These are phyloP conservation scores for Azorinus chamasolen DNA, from an alignment of 2,888 invertebrate genomes.

Conservation along the genomic window DNA sequence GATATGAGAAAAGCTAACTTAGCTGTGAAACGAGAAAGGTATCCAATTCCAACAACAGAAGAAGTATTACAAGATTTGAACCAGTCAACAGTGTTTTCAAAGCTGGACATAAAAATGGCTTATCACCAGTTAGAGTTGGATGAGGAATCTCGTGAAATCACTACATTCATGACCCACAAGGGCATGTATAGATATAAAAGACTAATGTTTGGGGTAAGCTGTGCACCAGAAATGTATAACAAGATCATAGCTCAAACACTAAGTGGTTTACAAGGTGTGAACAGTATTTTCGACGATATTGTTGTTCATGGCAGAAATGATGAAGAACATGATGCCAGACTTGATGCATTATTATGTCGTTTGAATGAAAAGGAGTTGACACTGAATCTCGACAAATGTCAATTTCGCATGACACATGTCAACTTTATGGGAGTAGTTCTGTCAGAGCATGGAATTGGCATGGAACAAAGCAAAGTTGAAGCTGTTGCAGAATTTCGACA, in stretches of 20 bases:
- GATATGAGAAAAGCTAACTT: constrained; percentile 46
- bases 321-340: constrained; percentile 55
- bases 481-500: constrained; percentile 43
- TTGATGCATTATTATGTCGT: constrained; percentile 43
- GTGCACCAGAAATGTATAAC: constrained; percentile 56
- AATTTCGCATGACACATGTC: constrained; percentile 43
- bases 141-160: constrained; percentile 63
- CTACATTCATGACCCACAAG: constrained; percentile 66
- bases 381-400: constrained; percentile 51
- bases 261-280: constrained; percentile 44
- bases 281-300: constrained; percentile 54
- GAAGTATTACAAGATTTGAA: constrained; percentile 37
- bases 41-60: constrained; percentile 42
- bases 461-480: constrained; percentile 31
- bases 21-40: constrained; percentile 38
- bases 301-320: constrained; percentile 55
- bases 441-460: constrained; percentile 45
- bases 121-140: constrained; percentile 65
- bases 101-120: constrained; percentile 63
- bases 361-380: constrained; percentile 56
- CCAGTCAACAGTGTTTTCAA: constrained; percentile 52
- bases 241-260: constrained; percentile 35
- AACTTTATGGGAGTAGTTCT: constrained; percentile 52
- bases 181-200: constrained; percentile 59
- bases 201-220: constrained; percentile 60